Percentiles rank a stretch among this genome's conserved stretches.
These are phyloP conservation scores for Microcebus lehilahytsara DNA, from an alignment of 2,113 vertebrate species.

Conservation along the genomic window DNA sequence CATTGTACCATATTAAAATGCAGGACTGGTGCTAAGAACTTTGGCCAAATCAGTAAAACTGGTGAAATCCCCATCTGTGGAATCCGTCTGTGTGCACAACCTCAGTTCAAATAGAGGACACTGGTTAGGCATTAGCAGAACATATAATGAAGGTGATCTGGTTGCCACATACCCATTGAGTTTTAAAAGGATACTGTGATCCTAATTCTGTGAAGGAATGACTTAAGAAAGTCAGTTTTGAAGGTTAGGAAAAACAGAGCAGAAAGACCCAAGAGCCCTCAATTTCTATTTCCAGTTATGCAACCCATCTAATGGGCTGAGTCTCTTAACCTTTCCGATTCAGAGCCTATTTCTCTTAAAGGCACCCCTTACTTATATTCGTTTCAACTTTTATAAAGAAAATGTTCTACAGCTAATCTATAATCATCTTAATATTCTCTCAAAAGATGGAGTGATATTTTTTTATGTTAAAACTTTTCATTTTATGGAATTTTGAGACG, in stretches of 20 bases:
- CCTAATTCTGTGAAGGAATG: constrained; percentile 3
- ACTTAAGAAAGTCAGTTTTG: not conserved
- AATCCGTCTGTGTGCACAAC: not conserved
- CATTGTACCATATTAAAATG: constrained; percentile 41
- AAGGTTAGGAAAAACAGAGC: not conserved
- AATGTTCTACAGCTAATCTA: not conserved
- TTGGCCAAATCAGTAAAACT: constrained; percentile 60
- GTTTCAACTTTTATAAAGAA: not conserved
- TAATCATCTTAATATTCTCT: not conserved
- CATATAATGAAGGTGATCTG: not conserved
- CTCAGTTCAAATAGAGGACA: constrained; percentile 50
- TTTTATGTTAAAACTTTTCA: not conserved
- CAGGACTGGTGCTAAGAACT: constrained; percentile 31
- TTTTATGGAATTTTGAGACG: constrained; percentile 12
- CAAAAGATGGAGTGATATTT: not conserved
- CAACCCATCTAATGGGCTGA: not conserved
- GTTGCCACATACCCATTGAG: not conserved
- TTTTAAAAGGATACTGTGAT: not conserved
- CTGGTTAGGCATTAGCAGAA: not conserved
- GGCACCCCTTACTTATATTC: not conserved
- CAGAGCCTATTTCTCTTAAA: not conserved
- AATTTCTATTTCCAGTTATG: not conserved
- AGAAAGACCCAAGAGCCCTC: not conserved
- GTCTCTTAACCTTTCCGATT: not conserved
- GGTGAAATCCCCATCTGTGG: constrained; percentile 36